phyloP scores from a whole-genome alignment of 2,113 vertebrate genomes.

The Mormyrus lacerda region DNA sequence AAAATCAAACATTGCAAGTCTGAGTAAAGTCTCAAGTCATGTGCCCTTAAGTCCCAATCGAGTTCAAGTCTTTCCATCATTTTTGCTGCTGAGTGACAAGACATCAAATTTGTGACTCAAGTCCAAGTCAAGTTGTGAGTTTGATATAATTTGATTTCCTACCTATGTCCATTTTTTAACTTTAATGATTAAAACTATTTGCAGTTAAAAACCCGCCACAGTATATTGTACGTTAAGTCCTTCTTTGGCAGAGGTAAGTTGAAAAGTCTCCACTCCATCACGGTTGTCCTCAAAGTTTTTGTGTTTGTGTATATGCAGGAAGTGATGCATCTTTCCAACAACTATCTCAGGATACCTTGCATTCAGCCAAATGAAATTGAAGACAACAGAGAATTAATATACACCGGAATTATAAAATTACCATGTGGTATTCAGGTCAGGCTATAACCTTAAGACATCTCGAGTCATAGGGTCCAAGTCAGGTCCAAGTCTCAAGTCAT shows the following conservation, averaged over 20 bases:
- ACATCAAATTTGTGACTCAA: not conserved
- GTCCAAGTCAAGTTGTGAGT: not conserved
- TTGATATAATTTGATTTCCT: too few relatives aligned
- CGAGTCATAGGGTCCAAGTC: not conserved
- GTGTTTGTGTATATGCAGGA: not conserved
- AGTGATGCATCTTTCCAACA: not conserved
- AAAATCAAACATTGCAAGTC: not conserved
- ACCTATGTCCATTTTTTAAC: not conserved
- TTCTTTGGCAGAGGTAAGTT: not conserved
- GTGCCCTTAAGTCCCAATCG: not conserved
- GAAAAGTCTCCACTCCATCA: not conserved
- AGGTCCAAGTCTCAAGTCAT: not conserved
- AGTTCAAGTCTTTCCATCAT: not conserved
- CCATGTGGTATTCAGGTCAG: not conserved
- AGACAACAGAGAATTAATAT: not conserved
- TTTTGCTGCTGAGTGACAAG: not conserved
- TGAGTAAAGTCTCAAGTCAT: not conserved
- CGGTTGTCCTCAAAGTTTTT: not conserved
- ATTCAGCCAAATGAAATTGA: not conserved
- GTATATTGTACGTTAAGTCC: not conserved
- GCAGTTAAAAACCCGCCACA: not conserved
- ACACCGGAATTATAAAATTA: not conserved
- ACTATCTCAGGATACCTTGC: not conserved
- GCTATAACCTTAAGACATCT: not conserved
- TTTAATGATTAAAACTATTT: not conserved